A percentile compares a stretch with the other conserved stretches of the same genome.
Evolutionary conservation across 2,888 invertebrate species (phyloP).

Genomic region (Leptinotarsa juncta): DNA sequence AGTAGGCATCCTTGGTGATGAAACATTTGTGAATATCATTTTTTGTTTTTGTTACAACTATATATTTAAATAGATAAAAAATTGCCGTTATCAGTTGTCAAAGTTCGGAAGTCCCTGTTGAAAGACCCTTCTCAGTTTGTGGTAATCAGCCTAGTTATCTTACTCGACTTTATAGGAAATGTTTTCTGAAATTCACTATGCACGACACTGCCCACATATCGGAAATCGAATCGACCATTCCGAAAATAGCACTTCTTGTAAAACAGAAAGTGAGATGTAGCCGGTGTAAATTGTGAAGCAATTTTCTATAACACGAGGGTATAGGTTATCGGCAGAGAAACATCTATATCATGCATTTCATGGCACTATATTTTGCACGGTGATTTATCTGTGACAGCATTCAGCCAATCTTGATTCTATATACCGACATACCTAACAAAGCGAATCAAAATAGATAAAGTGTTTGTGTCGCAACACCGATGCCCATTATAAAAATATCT

Average conservation of each 20-base stretch:
- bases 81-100: too few species aligned
- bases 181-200: background rate
- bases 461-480: constrained; percentile 39
- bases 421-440: constrained; percentile 44
- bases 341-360: constrained; percentile 53
- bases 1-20: constrained; percentile 14
- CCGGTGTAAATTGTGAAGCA: constrained; percentile 53
- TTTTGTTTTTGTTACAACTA: background rate
- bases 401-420: constrained; percentile 47
- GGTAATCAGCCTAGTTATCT: background rate
- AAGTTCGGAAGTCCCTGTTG: too few species aligned
- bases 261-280: constrained; percentile 22
- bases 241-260: constrained; percentile 21
- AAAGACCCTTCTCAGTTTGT: too few species aligned
- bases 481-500: constrained; percentile 39
- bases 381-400: constrained; percentile 51
- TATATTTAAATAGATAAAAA: background rate
- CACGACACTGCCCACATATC: constrained; percentile 13
- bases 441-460: constrained; percentile 44
- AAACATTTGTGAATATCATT: constrained; percentile 45
- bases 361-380: constrained; percentile 46
- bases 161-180: background rate
- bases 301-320: constrained; percentile 53
- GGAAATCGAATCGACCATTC: constrained; percentile 25
- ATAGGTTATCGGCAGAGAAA: constrained; percentile 53